phyloP scores from a whole-genome alignment of 1,140 invertebrate species.

The Hyposmocoma kahamanoa region DNA sequence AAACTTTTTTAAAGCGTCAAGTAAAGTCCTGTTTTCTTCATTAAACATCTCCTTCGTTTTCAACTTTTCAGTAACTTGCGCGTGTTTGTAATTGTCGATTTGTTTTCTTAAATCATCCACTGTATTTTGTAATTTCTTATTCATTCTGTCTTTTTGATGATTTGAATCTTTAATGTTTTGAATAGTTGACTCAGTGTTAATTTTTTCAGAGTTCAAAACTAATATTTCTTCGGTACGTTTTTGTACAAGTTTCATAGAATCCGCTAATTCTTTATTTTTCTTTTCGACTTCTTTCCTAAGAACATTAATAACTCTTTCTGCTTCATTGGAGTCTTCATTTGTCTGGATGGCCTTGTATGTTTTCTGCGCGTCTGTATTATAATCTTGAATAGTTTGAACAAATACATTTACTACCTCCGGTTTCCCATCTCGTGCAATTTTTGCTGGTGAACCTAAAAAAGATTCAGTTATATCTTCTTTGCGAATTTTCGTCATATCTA shows the following conservation, averaged over 20 bases:
- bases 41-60: constrained; percentile 21
- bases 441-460: not conserved
- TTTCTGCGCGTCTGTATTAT: constrained; percentile 13
- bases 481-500: not conserved
- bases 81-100: constrained; percentile 29
- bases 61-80: constrained; percentile 21
- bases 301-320: constrained; percentile 21
- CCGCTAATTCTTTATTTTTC: constrained; percentile 28
- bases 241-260: constrained; percentile 24
- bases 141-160: constrained; percentile 36
- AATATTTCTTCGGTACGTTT: constrained; percentile 32
- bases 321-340: constrained; percentile 24
- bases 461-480: not conserved
- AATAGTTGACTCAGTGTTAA: constrained; percentile 28
- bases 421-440: not conserved
- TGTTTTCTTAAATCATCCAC: constrained; percentile 35
- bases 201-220: constrained; percentile 33
- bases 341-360: constrained; percentile 41
- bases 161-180: constrained; percentile 30
- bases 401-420: constrained; percentile 12
- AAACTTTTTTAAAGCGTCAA: constrained; percentile 45
- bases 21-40: constrained; percentile 44
- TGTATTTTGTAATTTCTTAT: constrained; percentile 27
- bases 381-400: constrained; percentile 30
- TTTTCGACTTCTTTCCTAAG: constrained; percentile 27